Evolutionary conservation across 2,888 invertebrate genomes (phyloP), one percentile per base, ranked within the genome.

Genomic region (Diarsia brunnea): DNA sequence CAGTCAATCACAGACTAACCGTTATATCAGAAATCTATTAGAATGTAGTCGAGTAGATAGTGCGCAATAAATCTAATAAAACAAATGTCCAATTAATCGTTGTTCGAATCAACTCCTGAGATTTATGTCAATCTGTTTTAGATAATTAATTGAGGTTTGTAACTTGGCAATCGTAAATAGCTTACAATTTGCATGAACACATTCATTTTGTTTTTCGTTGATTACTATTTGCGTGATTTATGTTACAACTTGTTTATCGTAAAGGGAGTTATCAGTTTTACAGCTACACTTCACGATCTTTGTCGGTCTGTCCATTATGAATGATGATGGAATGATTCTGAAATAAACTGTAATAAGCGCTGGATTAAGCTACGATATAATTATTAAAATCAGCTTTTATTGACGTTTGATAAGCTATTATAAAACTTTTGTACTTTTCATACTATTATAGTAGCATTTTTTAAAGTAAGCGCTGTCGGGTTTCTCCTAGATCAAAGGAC

Each of bases 61-160:
- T 67, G 69, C 60, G 61, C 63, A 65, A 86, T 76, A 79, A 84
- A 82, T 78, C 66, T 21, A 65, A 69, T 55, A 4, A 73, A 74
- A 79, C 65, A n/a, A 38, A 75, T 80, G 67, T 80, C 72, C 81
- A 83, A 81, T 80, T 79, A 77, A 86, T 84, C 61, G 75, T n/a
- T 75, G 67, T 83, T 85, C 47, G 49, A 14, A 19, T 31, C 53
- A 80, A 69, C 78, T 78, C 27, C 45, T 51, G 63, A 69, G 65
- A 83, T 83, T 85, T 79, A 86, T 81, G 68, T 49, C 69, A 43
- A 79, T 82, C 69, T 71, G 72, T 79, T 80, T 77, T 70, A 67
- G 55, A 69, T 64, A 75, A 83, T 78, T 65, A 69, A 83, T 85
- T 75, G 76, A 55, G n/a, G 27, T 65, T 24, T 47, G 24, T 27